phyloP scores from a whole-genome alignment of 2,113 vertebrate genomes.

The Sorex araneus region DNA sequence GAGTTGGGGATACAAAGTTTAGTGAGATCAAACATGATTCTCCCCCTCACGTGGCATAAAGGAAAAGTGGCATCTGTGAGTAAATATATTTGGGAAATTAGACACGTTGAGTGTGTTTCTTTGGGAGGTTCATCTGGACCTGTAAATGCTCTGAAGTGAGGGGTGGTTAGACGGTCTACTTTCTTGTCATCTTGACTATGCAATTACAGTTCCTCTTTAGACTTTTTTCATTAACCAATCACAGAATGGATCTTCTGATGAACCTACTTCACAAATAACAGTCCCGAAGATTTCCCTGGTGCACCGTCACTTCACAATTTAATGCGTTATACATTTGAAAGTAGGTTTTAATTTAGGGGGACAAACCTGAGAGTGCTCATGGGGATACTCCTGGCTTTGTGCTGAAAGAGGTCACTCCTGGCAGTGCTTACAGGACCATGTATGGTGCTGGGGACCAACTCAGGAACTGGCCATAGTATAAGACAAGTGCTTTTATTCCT shows the following conservation, averaged over 20 bases:
- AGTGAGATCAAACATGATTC: background rate
- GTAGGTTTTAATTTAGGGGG: background rate
- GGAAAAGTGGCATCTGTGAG: background rate
- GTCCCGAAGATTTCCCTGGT: background rate
- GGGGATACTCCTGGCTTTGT: too few relatives aligned
- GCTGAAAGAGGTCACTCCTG: too few relatives aligned
- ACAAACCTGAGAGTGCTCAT: too few relatives aligned
- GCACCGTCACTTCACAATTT: background rate
- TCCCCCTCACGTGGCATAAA: background rate
- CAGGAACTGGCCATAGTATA: too few relatives aligned
- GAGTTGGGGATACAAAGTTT: background rate
- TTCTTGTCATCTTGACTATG: background rate
- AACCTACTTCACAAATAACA: constrained; percentile 12
- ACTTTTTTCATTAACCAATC: background rate
- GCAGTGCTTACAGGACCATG: too few relatives aligned
- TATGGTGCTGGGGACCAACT: too few relatives aligned
- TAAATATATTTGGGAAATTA: background rate
- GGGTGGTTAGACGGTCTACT: background rate
- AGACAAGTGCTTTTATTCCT: too few relatives aligned
- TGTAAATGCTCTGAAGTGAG: background rate
- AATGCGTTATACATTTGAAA: background rate
- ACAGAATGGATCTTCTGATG: constrained; percentile 18
- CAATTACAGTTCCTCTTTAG: background rate
- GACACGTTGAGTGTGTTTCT: background rate
- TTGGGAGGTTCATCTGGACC: background rate